These are phyloP conservation scores for Oxycera nigricornis DNA, from an alignment of 2,888 invertebrate species.

Conservation along the genomic window DNA sequence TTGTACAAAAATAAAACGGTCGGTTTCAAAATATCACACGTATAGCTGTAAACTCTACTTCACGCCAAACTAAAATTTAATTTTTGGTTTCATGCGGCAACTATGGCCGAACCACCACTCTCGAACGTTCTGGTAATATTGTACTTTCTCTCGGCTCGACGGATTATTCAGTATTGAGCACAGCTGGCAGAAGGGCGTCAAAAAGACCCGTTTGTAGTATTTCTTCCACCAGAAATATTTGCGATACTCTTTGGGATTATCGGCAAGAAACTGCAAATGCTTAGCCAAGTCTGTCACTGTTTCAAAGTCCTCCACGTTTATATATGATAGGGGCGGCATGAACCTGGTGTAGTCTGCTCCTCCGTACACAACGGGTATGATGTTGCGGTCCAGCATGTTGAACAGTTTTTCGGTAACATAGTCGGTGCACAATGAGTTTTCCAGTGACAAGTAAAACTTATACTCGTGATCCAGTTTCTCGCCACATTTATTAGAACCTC, in stretches of 20 bases:
- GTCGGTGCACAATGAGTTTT: slow-evolving; percentile 73
- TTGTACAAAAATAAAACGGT: too few species aligned
- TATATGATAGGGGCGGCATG: slow-evolving; percentile 69
- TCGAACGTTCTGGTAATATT: slow-evolving; percentile 24
- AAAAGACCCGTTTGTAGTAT: slow-evolving; percentile 61
- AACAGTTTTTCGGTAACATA: slow-evolving; percentile 73
- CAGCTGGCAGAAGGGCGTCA: slow-evolving; percentile 54
- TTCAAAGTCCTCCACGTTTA: slow-evolving; percentile 70
- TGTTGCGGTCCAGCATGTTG: slow-evolving; percentile 55
- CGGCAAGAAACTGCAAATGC: slow-evolving; percentile 62
- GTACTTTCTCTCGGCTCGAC: neutral
- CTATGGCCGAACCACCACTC: slow-evolving; percentile 30
- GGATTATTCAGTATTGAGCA: slow-evolving; percentile 23
- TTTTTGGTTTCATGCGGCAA: slow-evolving; percentile 4
- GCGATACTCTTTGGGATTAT: slow-evolving; percentile 66
- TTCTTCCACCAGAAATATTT: slow-evolving; percentile 73
- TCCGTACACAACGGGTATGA: slow-evolving; percentile 73
- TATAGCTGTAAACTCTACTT: too few species aligned
- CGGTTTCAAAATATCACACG: too few species aligned
- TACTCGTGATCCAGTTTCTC: slow-evolving; percentile 64
- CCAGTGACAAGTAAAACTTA: slow-evolving; percentile 73
- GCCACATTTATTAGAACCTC: slow-evolving; percentile 56
- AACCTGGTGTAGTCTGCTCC: slow-evolving; percentile 69
- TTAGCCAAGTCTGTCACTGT: slow-evolving; percentile 66
- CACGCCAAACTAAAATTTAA: slow-evolving; percentile 16